Conservation (phyloP, 2,113 vertebrate species). For the Crotalus viridis region DNA sequence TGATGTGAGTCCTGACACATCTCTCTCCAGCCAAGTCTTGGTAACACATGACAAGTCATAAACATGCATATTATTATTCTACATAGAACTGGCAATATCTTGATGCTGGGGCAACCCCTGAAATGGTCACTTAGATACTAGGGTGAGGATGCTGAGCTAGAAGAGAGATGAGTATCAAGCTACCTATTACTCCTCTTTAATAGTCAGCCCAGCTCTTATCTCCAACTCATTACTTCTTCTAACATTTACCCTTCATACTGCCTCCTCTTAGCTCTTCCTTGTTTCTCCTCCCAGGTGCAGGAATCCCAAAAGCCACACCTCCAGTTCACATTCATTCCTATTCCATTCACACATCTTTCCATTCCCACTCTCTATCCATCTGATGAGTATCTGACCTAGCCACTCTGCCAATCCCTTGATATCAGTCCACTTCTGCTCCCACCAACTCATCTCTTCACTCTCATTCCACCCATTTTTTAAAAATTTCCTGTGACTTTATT, state of each 20-base stretch:
- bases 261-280: background rate
- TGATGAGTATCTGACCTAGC: background rate
- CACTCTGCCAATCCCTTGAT: background rate
- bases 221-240: background rate
- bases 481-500: background rate
- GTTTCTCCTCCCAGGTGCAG: background rate
- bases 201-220: background rate
- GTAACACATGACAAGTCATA: background rate
- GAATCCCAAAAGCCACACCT: background rate
- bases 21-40: background rate
- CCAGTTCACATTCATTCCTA: background rate
- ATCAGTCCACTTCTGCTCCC: background rate
- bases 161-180: background rate
- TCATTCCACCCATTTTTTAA: background rate
- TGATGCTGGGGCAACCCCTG: background rate
- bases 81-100: background rate
- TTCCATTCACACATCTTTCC: background rate
- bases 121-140: background rate
- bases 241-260: background rate
- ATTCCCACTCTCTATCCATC: background rate
- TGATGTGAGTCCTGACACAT: too few species aligned
- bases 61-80: background rate
- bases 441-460: background rate
- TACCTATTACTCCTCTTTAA: background rate
- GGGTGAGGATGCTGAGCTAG: background rate